Percentiles rank a stretch among this genome's conserved stretches.
Conservation (phyloP, 2,113 vertebrate species). For the Pluvianellus socialis region DNA sequence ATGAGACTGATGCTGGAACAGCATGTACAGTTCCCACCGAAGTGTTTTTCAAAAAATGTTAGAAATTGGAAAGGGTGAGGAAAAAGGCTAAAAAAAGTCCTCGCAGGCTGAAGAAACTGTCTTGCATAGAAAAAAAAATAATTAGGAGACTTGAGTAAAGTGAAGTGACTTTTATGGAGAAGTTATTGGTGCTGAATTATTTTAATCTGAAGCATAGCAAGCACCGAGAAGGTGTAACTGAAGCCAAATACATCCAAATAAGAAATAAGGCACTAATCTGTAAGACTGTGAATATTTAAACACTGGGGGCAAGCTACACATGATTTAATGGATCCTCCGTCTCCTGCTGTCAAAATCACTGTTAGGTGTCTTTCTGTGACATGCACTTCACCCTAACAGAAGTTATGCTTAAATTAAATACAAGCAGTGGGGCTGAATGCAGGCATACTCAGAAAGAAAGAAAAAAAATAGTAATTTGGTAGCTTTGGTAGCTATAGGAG, state of each 20-base stretch:
- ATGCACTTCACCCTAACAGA: neutral
- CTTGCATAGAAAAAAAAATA: neutral
- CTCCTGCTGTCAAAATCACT: neutral
- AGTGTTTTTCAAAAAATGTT: neutral
- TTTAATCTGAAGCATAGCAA: neutral
- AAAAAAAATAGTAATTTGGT: neutral
- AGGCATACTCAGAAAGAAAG: neutral
- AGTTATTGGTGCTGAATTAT: neutral
- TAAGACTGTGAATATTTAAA: neutral
- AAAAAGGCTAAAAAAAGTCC: neutral
- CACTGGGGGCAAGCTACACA: neutral
- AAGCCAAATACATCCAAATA: neutral
- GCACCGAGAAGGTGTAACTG: neutral
- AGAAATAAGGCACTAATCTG: neutral
- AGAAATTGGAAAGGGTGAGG: neutral
- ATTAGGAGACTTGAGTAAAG: neutral
- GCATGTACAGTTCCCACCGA: neutral
- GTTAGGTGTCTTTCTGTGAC: neutral
- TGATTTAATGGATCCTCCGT: neutral
- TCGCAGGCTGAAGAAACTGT: neutral
- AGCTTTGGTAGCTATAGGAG: constrained; percentile 13
- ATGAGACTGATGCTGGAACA: neutral
- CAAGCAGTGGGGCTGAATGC: neutral
- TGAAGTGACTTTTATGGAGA: neutral
- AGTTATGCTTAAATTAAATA: neutral